Evolutionary conservation across 2,113 vertebrate genomes (phyloP), one percentile per base, ranked within the genome.

Genomic region (Trematocara macrostoma): DNA sequence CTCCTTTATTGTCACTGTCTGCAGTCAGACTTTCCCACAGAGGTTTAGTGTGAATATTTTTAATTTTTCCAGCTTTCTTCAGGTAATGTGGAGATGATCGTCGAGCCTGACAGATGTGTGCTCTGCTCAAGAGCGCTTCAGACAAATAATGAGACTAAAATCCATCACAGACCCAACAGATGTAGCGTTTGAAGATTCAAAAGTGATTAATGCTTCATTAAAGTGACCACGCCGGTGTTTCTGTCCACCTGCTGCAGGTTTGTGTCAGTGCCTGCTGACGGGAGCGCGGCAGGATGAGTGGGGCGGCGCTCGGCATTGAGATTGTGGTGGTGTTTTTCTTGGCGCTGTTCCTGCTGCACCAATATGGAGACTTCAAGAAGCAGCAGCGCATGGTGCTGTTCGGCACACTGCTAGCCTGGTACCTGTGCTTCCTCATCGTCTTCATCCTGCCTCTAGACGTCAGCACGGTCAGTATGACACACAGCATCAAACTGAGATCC

Each of bases 391-490:
- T 99, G 95, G 99, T 99, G 45, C 96, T 99, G 71, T 91, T 99
- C 52, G 98, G 98, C 89, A 99, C 99, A 0, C 94, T 99, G 81
- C 93, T 99, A 92, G 99, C 99, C 93, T 99, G 99, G 99, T 99
- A 99, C 93, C 97, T 99, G 89, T 99, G 98, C 92, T 99, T 99
- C 94, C 97, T 99, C 84, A 99, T 99, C 84, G 97, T 99, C 56
- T 99, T 99, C 93, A 99, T 99, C 89, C 86, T 99, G 61, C 98
- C 99, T 1, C 95, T 99, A 94, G 98, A 99, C 88, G 98, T 99
- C 90, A 99, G 97, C 94, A 99, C 98, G 97, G 98, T 99, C 94
- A 95, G 98, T 94, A 47, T 49, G 15, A 14, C 20, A 14, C 53
- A 26, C 59, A 23, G 10, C 34, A 35, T 64, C 59, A n/a, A 61